A percentile compares a stretch with the other conserved stretches of the same genome.
phyloP scores from a whole-genome alignment of 2,113 vertebrate genomes.

The Engystomops pustulosus region DNA sequence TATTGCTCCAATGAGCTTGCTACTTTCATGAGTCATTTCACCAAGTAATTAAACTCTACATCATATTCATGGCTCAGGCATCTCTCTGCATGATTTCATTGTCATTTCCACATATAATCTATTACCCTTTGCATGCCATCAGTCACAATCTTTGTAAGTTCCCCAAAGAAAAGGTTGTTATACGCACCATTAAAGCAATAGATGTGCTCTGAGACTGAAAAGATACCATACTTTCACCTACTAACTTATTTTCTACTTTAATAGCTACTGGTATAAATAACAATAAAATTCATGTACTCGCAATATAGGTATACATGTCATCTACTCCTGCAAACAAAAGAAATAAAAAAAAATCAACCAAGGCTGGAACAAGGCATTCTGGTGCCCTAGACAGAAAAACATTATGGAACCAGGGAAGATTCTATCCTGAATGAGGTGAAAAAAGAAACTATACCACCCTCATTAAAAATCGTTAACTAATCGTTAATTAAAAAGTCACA shows the following conservation, averaged over 20 bases:
- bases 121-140: constrained; percentile 27
- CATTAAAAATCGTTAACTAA: too few relatives aligned
- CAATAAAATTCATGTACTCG: too few relatives aligned
- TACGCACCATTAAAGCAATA: background rate
- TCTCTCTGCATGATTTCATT: constrained; percentile 27
- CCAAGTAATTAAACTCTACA: constrained; percentile 46
- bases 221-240: background rate
- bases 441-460: too few relatives aligned
- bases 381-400: too few relatives aligned
- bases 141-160: background rate
- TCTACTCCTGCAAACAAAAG: too few relatives aligned
- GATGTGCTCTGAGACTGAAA: background rate
- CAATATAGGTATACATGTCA: too few relatives aligned
- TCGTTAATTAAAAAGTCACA: too few relatives aligned
- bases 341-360: too few relatives aligned
- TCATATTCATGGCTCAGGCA: constrained; percentile 14
- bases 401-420: too few relatives aligned
- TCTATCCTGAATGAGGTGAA: too few relatives aligned
- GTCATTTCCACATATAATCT: constrained; percentile 45
- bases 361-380: too few relatives aligned
- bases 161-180: background rate
- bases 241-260: background rate
- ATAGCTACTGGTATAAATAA: background rate
- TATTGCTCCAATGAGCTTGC: background rate
- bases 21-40: constrained; percentile 45